These are phyloP conservation scores for Amiota minor DNA, from an alignment of 2,888 invertebrate species.

Conservation along the genomic window DNA sequence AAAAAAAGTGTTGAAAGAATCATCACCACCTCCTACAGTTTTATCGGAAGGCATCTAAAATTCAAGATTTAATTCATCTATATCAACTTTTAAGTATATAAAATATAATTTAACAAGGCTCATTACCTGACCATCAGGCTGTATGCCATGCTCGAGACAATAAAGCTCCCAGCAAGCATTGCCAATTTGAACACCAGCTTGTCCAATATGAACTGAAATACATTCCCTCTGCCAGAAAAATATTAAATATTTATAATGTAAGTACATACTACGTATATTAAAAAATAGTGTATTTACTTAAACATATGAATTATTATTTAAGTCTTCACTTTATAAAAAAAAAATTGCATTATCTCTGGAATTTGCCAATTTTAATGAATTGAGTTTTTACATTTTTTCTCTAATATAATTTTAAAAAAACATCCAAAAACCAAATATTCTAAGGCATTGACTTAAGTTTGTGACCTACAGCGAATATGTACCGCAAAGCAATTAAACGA, in stretches of 20 bases:
- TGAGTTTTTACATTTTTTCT: too few relatives aligned
- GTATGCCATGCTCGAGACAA: constrained; percentile 88
- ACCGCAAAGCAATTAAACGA: too few relatives aligned
- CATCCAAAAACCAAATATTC: too few relatives aligned
- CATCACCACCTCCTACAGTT: constrained; percentile 82
- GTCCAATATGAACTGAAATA: constrained; percentile 89
- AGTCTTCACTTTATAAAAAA: constrained; percentile 3
- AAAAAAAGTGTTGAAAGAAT: constrained; percentile 86
- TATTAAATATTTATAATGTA: constrained; percentile 4
- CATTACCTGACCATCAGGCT: constrained; percentile 82
- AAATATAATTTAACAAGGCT: neutral
- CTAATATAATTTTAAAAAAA: too few relatives aligned
- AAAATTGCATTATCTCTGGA: neutral
- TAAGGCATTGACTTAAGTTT: too few relatives aligned
- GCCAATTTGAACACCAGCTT: constrained; percentile 90
- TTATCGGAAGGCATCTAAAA: constrained; percentile 85
- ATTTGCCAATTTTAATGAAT: too few relatives aligned
- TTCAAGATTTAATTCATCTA: neutral
- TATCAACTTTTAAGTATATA: constrained; percentile 11
- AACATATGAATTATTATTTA: neutral
- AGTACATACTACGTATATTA: constrained; percentile 19
- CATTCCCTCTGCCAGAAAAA: constrained; percentile 81
- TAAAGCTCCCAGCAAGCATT: constrained; percentile 91
- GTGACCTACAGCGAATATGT: too few relatives aligned
- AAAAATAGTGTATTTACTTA: neutral